Evolutionary conservation across 2,888 invertebrate genomes (phyloP).

Genomic region (Leistus spinibarbis): DNA sequence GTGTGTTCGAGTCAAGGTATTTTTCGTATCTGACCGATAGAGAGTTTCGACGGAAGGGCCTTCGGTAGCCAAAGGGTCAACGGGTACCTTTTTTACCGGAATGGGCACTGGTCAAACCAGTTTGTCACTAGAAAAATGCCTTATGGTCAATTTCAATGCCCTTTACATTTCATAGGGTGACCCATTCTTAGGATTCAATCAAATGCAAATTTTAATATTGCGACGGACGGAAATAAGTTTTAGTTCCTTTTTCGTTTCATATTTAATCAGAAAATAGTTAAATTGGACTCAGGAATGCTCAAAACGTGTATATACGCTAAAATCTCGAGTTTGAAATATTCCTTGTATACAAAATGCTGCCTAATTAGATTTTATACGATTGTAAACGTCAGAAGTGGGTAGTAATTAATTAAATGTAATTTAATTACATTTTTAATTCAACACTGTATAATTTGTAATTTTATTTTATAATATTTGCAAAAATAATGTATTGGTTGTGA

Average conservation of each 20-base stretch:
- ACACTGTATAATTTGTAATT: too few relatives aligned
- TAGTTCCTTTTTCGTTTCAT: not conserved
- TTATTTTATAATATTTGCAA: too few relatives aligned
- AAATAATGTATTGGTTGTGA: too few relatives aligned
- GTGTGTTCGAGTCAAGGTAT: not conserved
- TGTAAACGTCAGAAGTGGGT: too few relatives aligned
- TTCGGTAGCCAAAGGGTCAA: not conserved
- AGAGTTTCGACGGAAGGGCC: not conserved
- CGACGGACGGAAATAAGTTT: not conserved
- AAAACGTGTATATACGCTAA: too few relatives aligned
- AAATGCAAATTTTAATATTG: not conserved
- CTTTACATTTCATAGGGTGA: not conserved
- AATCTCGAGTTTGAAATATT: too few relatives aligned
- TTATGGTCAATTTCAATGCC: not conserved
- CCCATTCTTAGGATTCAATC: not conserved
- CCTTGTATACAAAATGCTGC: too few relatives aligned
- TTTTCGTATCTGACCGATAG: slow-evolving; percentile 1
- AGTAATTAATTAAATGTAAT: too few relatives aligned
- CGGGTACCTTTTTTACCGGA: not conserved
- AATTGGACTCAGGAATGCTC: too few relatives aligned
- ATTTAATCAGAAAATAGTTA: too few relatives aligned
- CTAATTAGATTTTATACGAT: too few relatives aligned
- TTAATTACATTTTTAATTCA: too few relatives aligned
- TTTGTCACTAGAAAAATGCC: slow-evolving; percentile 30
- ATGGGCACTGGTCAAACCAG: slow-evolving; percentile 53